A percentile compares a stretch with the other conserved stretches of the same genome.
These are phyloP conservation scores for Typhlichthys eigenmanni DNA, from an alignment of 2,797 vertebrate species.

Conservation along the genomic window DNA sequence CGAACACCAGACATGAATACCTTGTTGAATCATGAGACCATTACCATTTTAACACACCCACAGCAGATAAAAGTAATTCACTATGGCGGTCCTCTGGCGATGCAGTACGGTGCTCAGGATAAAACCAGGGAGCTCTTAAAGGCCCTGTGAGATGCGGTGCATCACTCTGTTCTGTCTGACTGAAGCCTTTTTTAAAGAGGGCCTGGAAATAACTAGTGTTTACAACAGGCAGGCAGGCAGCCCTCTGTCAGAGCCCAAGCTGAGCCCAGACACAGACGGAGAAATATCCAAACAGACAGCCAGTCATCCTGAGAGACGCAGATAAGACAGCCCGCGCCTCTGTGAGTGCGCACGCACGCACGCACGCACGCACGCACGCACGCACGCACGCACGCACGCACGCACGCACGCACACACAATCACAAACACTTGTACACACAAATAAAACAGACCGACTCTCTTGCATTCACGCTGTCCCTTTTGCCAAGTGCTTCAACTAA, in stretches of 20 bases:
- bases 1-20: slow-evolving; percentile 11
- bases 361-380: slow-evolving; percentile 8
- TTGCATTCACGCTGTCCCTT: slow-evolving; percentile 26
- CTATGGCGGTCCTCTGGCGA: slow-evolving; percentile 31
- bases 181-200: slow-evolving; percentile 50
- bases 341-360: not conserved
- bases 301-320: slow-evolving; percentile 34
- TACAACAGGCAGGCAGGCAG: slow-evolving; percentile 45
- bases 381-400: not conserved
- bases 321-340: slow-evolving; percentile 5
- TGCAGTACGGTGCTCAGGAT: slow-evolving; percentile 33
- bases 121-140: slow-evolving; percentile 58
- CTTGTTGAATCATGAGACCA: slow-evolving; percentile 23
- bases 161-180: slow-evolving; percentile 44
- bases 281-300: slow-evolving; percentile 58
- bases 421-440: not conserved
- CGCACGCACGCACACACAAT: slow-evolving; percentile 10
- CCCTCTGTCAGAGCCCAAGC: slow-evolving; percentile 15
- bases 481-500: not conserved
- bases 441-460: slow-evolving; percentile 3
- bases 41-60: slow-evolving; percentile 35
- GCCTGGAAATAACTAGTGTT: slow-evolving; percentile 66
- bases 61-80: slow-evolving; percentile 52
- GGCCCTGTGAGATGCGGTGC: slow-evolving; percentile 46
- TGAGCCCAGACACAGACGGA: slow-evolving; percentile 51